A percentile compares a stretch with the other conserved stretches of the same genome.
phyloP scores from a whole-genome alignment of 2,113 vertebrate genomes.

The Cardinalis cardinalis region DNA sequence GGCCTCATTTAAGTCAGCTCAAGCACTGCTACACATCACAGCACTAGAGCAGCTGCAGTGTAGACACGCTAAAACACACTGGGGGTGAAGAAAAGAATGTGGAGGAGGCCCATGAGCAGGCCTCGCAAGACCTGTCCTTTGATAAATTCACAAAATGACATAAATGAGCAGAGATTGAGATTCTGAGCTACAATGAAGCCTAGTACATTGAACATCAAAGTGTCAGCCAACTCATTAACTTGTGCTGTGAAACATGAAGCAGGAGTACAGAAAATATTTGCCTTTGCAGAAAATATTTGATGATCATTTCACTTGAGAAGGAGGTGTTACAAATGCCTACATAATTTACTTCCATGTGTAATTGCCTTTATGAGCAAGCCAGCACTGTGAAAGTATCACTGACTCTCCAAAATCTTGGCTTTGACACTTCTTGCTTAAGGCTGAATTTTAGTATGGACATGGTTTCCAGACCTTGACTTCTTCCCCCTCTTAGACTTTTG shows the following conservation, averaged over 20 bases:
- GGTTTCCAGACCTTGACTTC: background rate
- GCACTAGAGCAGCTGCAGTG: background rate
- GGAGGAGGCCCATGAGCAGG: background rate
- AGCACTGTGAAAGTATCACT: background rate
- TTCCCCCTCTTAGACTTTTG: accelerated
- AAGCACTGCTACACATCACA: background rate
- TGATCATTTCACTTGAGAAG: constrained; percentile 4
- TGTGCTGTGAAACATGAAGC: constrained; percentile 7
- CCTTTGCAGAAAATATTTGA: constrained; percentile 11
- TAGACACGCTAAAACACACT: background rate
- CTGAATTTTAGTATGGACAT: background rate
- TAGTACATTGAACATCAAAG: constrained; percentile 15
- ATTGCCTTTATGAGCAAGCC: background rate
- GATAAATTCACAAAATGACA: background rate
- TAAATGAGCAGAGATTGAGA: background rate
- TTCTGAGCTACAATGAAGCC: background rate
- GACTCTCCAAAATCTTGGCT: background rate
- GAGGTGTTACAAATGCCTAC: background rate
- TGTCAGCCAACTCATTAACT: constrained; percentile 23
- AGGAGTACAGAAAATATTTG: constrained; percentile 12
- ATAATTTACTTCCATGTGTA: background rate
- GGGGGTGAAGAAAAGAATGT: accelerated
- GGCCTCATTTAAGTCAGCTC: background rate
- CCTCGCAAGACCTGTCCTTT: background rate
- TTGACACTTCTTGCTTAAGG: background rate